phyloP scores from a whole-genome alignment of 2,797 vertebrate species.

The Sebastes itinus region DNA sequence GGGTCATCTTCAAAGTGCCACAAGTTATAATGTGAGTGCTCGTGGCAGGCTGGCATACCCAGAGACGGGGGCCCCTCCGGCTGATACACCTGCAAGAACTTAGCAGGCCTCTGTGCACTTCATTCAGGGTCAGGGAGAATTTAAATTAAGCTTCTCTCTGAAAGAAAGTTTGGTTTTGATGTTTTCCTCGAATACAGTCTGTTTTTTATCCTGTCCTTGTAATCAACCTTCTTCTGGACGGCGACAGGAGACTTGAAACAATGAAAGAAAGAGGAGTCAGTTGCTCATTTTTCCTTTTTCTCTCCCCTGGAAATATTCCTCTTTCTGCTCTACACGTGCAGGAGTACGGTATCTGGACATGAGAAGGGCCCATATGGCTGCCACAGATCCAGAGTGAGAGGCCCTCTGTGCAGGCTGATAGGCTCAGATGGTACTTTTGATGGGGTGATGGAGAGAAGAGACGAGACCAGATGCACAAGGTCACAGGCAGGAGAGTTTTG shows the following conservation, averaged over 20 bases:
- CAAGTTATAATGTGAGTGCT: conserved; percentile 49
- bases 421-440: conserved; percentile 62
- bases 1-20: conserved; percentile 74
- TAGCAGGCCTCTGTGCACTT: conserved; percentile 50
- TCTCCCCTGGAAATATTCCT: conserved; percentile 28
- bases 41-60: conserved; percentile 40
- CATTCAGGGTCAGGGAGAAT: conserved; percentile 51
- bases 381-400: conserved; percentile 55
- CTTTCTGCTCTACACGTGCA: conserved; percentile 19
- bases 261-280: conserved; percentile 2
- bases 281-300: conserved; percentile 26
- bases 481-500: conserved; percentile 54
- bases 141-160: conserved; percentile 41
- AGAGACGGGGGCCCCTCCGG: conserved; percentile 39
- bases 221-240: conserved; percentile 30
- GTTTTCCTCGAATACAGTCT: not conserved
- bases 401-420: conserved; percentile 37
- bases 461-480: conserved; percentile 55
- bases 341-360: conserved; percentile 44
- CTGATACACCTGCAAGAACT: conserved; percentile 70
- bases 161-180: conserved; percentile 40
- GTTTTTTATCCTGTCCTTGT: conserved; percentile 22
- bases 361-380: conserved; percentile 61
- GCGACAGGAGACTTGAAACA: conserved; percentile 34
- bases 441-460: conserved; percentile 62